Evolutionary conservation across 2,888 invertebrate species (phyloP).

Genomic region (Plagiodera versicolora): DNA sequence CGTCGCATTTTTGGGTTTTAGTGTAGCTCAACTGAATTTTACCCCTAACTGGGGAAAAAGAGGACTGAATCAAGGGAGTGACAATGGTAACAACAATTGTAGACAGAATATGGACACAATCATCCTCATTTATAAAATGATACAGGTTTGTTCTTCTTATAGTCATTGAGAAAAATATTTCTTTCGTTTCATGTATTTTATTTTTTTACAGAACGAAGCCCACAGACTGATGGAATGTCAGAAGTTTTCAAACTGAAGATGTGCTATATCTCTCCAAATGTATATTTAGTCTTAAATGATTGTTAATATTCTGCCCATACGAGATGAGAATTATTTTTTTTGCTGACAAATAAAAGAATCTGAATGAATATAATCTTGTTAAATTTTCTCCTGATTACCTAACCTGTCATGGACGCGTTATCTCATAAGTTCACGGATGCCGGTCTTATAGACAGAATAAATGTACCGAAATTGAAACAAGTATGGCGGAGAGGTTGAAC

Average conservation of each 20-base stretch:
- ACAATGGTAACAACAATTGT: constrained; percentile 53
- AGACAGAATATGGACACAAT: constrained; percentile 60
- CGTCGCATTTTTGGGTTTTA: constrained; percentile 40
- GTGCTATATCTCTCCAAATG: constrained; percentile 1
- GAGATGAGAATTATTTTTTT: constrained; percentile 22
- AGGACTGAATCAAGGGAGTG: constrained; percentile 35
- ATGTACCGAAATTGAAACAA: no score
- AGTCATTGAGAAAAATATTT: no score
- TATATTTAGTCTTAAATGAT: background rate
- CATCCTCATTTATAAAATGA: constrained; percentile 61
- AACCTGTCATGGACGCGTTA: no score
- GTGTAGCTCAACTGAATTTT: constrained; percentile 50
- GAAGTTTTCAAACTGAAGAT: constrained; percentile 42
- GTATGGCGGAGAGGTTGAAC: no score
- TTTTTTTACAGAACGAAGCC: constrained; percentile 50
- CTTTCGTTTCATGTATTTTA: no score
- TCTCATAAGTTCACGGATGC: no score
- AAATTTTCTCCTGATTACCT: no score
- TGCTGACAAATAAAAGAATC: constrained; percentile 29
- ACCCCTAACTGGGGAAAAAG: constrained; percentile 53
- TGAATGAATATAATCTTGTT: constrained; percentile 5
- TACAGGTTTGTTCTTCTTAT: constrained; percentile 55
- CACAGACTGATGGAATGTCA: constrained; percentile 51
- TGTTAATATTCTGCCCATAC: constrained; percentile 27
- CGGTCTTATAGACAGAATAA: no score